A percentile compares a stretch with the other conserved stretches of the same genome.
These are phyloP conservation scores for Tricholauxania praeusta DNA, from an alignment of 2,888 invertebrate species.

Conservation along the genomic window DNA sequence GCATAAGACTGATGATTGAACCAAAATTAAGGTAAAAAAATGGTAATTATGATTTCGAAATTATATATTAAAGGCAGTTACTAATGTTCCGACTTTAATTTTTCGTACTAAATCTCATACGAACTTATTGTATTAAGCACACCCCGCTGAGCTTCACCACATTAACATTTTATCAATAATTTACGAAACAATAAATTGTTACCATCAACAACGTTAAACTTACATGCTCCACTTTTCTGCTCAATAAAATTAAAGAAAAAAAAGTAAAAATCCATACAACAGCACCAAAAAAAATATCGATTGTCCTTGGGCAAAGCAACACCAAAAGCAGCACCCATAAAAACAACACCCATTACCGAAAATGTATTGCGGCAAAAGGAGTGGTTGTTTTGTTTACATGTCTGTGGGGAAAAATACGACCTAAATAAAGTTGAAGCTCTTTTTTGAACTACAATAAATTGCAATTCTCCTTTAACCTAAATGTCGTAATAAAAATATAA, in stretches of 20 bases:
- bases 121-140: too few species aligned
- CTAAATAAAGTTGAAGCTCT: constrained; percentile 18
- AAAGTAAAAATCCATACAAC: neutral
- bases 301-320: constrained; percentile 7
- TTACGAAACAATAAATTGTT: too few species aligned
- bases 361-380: neutral
- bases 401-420: constrained; percentile 8
- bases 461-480: neutral
- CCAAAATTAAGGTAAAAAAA: too few species aligned
- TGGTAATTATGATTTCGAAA: too few species aligned
- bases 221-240: constrained; percentile 2
- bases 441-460: constrained; percentile 6
- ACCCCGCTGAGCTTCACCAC: too few species aligned
- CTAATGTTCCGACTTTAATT: too few species aligned
- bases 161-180: neutral
- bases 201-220: neutral
- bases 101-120: too few species aligned
- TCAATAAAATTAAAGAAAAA: neutral
- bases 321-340: neutral
- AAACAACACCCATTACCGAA: constrained; percentile 2
- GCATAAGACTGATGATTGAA: too few species aligned
- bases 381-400: constrained; percentile 5
- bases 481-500: neutral
- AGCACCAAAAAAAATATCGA: constrained; percentile 12
- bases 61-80: too few species aligned